Conservation (phyloP, 2,113 vertebrate genomes). For the Lophochroa leadbeateri region DNA sequence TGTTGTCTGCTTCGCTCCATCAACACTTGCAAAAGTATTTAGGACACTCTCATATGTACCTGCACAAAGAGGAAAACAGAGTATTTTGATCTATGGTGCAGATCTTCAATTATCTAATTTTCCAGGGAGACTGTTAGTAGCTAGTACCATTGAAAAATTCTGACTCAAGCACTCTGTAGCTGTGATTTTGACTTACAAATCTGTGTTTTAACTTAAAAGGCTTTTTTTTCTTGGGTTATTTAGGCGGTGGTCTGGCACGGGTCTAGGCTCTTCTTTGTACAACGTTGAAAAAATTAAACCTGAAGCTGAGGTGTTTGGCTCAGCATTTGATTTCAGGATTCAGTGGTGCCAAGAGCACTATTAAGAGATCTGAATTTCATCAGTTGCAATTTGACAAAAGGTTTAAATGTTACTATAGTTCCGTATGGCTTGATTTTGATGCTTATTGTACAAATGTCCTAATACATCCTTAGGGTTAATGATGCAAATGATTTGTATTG, state of each 20-base stretch:
- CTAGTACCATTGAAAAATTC: not conserved
- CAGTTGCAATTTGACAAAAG: not conserved
- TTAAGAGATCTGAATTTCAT: not conserved
- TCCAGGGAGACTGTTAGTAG: not conserved
- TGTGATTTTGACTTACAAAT: not conserved
- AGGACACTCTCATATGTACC: not conserved
- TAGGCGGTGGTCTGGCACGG: not conserved
- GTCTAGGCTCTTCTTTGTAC: not conserved
- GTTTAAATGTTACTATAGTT: not conserved
- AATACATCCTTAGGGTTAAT: not conserved
- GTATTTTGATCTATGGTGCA: not conserved
- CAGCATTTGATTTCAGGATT: not conserved
- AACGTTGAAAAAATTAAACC: not conserved
- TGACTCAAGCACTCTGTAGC: not conserved
- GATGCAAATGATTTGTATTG: not conserved
- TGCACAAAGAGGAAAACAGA: not conserved
- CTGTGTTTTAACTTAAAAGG: not conserved
- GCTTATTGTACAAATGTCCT: accelerated
- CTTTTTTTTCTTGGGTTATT: not conserved
- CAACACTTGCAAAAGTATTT: not conserved
- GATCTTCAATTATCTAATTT: not conserved
- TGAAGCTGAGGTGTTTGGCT: not conserved
- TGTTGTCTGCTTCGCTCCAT: not conserved
- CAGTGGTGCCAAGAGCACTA: not conserved
- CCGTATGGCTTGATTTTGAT: not conserved